These are phyloP conservation scores for Lordiphosa collinella DNA, from an alignment of 1,140 invertebrate genomes.

Conservation along the genomic window DNA sequence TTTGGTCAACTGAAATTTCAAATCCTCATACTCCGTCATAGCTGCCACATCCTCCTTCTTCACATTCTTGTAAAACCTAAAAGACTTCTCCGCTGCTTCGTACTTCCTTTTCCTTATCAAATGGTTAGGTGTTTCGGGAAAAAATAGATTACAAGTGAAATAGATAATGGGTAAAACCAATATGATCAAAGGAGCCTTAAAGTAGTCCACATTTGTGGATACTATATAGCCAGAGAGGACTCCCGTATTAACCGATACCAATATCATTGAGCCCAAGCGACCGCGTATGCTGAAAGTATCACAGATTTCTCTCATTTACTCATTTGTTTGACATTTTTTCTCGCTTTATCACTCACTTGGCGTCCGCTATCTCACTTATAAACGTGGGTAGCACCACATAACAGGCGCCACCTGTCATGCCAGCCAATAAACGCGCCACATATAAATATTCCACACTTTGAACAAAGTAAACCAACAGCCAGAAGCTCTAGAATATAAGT, in stretches of 20 bases:
- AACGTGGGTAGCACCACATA: conserved; percentile 61
- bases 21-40: conserved; percentile 41
- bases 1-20: conserved; percentile 33
- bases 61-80: conserved; percentile 79
- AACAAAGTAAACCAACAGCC: conserved; percentile 51
- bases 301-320: not conserved
- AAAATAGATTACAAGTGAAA: conserved; percentile 83
- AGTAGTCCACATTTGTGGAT: conserved; percentile 85
- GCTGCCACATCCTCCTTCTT: conserved; percentile 23
- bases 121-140: conserved; percentile 91
- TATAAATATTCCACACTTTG: conserved; percentile 64
- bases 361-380: conserved; percentile 67
- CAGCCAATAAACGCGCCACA: conserved; percentile 74
- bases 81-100: conserved; percentile 83
- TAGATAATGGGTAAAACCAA: conserved; percentile 85
- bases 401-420: conserved; percentile 63
- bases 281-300: conserved; percentile 84
- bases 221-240: conserved; percentile 88
- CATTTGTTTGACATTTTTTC: not conserved
- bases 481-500: conserved; percentile 34
- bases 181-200: conserved; percentile 84
- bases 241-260: conserved; percentile 89
- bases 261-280: conserved; percentile 88
- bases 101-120: conserved; percentile 83
- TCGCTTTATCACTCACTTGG: conserved; percentile 30